Evolutionary conservation across 2,797 vertebrate genomes (phyloP), one percentile per base, ranked within the genome.

Genomic region (Triplophysa bombifrons): DNA sequence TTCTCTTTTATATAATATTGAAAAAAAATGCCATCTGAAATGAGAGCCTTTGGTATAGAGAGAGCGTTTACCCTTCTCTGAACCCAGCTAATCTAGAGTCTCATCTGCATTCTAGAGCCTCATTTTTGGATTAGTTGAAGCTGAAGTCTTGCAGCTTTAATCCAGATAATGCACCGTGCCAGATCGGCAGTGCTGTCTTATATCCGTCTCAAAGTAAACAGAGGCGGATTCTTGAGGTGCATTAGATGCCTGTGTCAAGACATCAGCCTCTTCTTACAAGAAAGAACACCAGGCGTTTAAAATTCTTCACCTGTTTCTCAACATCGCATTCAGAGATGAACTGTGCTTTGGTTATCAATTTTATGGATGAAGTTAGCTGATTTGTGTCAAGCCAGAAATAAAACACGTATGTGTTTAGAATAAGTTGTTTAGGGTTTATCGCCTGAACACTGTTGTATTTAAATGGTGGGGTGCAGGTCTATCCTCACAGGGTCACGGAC

Each of bases 71-170:
- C 70, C 70, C 63, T 66, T 38, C 61, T 53, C 25, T 73, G 70
- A 80, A 73, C 78, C 61, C 50, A 73, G 70, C 51, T 67, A 72
- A 80, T 78, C 76, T 78, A 53, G 67, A 70, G n/a, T 38, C n/a
- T 4, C 76, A 78, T 79, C 78, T 72, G 61, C 61, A 73, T 80
- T 80, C 70, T 67, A 48, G 78, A 58, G 50, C 25, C 78, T 67
- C 22, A 58, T 67, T 80, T 80, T 66, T 80, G 60, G 50, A 67
- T 80, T 73, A 80, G 70, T 14, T 27, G 63, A 67, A 65, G 51
- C 51, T 20, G 9, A 56, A 17, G 77, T 65, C 19, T 44, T 55
- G 51, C 4, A 79, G 76, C 56, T 63, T 20, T 79, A 79, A 79
- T 79, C 69, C 51, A 14, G 55, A 55, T 78, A 72, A 80, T 73